phyloP scores from a whole-genome alignment of 2,113 vertebrate genomes.

The Osmerus eperlanus region DNA sequence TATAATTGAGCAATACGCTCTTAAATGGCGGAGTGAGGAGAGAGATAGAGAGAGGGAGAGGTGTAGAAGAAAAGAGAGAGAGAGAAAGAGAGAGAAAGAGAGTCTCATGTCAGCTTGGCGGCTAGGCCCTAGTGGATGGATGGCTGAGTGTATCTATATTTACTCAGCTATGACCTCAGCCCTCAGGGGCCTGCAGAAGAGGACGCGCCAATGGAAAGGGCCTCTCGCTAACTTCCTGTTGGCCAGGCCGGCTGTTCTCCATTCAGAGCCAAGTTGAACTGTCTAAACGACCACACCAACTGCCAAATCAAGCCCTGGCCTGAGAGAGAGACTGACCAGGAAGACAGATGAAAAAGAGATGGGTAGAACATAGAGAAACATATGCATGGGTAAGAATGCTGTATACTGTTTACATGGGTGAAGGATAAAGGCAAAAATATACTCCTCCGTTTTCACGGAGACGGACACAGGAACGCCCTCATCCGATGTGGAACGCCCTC shows the following conservation, averaged over 20 bases:
- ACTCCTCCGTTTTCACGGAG: no score
- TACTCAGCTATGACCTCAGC: slow-evolving; percentile 48
- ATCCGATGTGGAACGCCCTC: no score
- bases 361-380: slow-evolving; percentile 2
- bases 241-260: not conserved
- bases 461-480: no score
- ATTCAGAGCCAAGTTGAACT: not conserved
- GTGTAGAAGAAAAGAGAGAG: slow-evolving; percentile 37
- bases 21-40: slow-evolving; percentile 34
- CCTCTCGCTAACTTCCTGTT: slow-evolving; percentile 7
- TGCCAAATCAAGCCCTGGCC: not conserved
- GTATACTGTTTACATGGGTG: no score
- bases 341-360: not conserved
- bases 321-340: slow-evolving; percentile 3
- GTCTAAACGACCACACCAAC: not conserved
- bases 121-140: slow-evolving; percentile 1
- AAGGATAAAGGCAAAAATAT: not conserved
- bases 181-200: slow-evolving; percentile 31
- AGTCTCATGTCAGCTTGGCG: slow-evolving; percentile 38
- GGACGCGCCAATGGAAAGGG: slow-evolving; percentile 10
- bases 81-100: not conserved
- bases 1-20: slow-evolving; percentile 22
- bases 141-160: slow-evolving; percentile 56
- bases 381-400: no score
- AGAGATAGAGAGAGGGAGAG: not conserved